These are phyloP conservation scores for Bhutanitis thaidina DNA, from an alignment of 2,888 invertebrate genomes.

Conservation along the genomic window DNA sequence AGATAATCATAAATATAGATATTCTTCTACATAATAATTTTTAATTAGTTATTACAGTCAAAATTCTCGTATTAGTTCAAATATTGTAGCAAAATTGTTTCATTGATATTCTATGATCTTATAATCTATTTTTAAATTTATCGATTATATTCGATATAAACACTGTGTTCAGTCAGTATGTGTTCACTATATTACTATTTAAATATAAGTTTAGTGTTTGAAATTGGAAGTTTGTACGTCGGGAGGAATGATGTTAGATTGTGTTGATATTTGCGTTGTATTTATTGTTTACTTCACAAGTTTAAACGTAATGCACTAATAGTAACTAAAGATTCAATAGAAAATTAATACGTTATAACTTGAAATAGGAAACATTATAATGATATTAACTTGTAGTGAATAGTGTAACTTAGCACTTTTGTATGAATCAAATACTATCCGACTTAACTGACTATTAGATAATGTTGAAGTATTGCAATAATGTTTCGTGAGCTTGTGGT, in stretches of 20 bases:
- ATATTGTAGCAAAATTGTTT: slow-evolving; percentile 66
- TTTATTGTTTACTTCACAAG: background rate
- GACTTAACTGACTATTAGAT: slow-evolving; percentile 8
- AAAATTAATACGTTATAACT: background rate
- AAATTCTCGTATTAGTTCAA: slow-evolving; percentile 61
- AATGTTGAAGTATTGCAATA: slow-evolving; percentile 9
- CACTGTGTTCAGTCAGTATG: slow-evolving; percentile 67
- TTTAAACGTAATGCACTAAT: background rate
- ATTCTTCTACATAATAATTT: slow-evolving; percentile 49
- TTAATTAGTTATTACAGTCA: slow-evolving; percentile 46
- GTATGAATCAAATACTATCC: background rate
- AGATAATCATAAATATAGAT: slow-evolving; percentile 52
- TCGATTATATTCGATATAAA: slow-evolving; percentile 41
- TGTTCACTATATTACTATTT: slow-evolving; percentile 57
- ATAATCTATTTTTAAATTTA: slow-evolving; percentile 41
- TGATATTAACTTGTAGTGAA: background rate
- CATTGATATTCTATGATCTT: slow-evolving; percentile 38
- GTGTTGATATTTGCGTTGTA: background rate
- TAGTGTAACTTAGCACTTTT: background rate
- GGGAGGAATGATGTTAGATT: background rate
- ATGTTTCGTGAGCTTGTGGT: slow-evolving; percentile 4
- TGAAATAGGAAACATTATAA: background rate
- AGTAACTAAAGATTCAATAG: background rate
- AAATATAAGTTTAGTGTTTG: slow-evolving; percentile 38
- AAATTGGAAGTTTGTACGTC: slow-evolving; percentile 8